phyloP scores from a whole-genome alignment of 2,888 invertebrate genomes.

The Parnassius orleans region DNA sequence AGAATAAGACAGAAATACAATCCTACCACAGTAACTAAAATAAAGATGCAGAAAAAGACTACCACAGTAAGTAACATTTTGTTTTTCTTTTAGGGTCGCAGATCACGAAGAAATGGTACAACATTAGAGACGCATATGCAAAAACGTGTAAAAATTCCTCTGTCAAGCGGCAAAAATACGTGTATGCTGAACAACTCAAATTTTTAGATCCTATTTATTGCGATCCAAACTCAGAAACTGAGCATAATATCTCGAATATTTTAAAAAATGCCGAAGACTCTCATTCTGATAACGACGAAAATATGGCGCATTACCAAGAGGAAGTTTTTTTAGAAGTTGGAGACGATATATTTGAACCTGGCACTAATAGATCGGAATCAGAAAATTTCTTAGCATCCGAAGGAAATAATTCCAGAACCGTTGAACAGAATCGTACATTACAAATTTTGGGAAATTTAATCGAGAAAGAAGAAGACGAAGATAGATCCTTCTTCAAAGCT shows the following conservation, averaged over 20 bases:
- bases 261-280: conserved; percentile 30
- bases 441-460: conserved; percentile 51
- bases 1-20: too few species aligned
- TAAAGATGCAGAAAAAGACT: too few species aligned
- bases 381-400: neutral
- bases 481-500: conserved; percentile 62
- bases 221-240: conserved; percentile 33
- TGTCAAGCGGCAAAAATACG: conserved; percentile 41
- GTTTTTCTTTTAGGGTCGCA: conserved; percentile 37
- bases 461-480: conserved; percentile 63
- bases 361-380: neutral
- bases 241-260: neutral
- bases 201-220: conserved; percentile 46
- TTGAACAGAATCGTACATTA: conserved; percentile 39
- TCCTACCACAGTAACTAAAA: neutral
- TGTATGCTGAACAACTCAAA: conserved; percentile 46
- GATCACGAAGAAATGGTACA: conserved; percentile 54
- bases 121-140: conserved; percentile 49
- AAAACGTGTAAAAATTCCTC: conserved; percentile 43
- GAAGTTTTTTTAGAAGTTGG: conserved; percentile 24
- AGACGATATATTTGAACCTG: conserved; percentile 13
- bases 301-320: neutral
- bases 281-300: neutral
- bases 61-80: neutral
- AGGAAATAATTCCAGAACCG: conserved; percentile 8